phyloP scores from a whole-genome alignment of 2,888 invertebrate genomes.

The Caenorhabditis angaria region DNA sequence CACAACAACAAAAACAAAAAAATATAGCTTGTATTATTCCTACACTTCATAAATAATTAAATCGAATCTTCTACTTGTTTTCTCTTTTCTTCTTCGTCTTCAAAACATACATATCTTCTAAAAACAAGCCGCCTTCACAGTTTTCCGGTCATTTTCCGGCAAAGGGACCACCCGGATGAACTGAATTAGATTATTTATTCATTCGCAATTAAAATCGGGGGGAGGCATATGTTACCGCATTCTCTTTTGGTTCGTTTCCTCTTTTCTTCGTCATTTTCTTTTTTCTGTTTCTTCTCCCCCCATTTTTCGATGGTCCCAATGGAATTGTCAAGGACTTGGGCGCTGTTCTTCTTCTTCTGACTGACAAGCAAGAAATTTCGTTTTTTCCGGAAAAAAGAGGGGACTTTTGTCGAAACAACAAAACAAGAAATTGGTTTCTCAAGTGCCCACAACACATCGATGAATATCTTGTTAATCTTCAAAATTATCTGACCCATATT shows the following conservation, averaged over 20 bases:
- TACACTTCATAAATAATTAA: background rate
- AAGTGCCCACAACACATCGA: background rate
- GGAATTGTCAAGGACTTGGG: background rate
- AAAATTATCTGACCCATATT: slow-evolving; percentile 2
- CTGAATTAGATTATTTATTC: background rate
- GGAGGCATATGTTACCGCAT: slow-evolving; percentile 1
- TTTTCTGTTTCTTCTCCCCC: background rate
- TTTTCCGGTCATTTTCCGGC: background rate
- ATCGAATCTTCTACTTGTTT: background rate
- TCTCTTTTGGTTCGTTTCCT: background rate
- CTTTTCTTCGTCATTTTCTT: background rate
- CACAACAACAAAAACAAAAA: too few species aligned
- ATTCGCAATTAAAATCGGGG: background rate
- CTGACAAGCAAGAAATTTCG: background rate
- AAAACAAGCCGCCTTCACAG: slow-evolving; percentile 2
- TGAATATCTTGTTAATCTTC: slow-evolving; percentile 1
- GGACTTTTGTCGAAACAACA: background rate
- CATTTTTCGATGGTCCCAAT: background rate
- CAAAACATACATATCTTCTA: background rate
- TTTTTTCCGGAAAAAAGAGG: background rate
- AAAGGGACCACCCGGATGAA: background rate
- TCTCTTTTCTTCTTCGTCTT: background rate
- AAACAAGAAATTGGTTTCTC: background rate
- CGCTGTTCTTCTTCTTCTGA: background rate
- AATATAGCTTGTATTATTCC: background rate